Base-by-base conservation (phyloP, 2,888 invertebrate species). In the Ormyrus labotus region DNA sequence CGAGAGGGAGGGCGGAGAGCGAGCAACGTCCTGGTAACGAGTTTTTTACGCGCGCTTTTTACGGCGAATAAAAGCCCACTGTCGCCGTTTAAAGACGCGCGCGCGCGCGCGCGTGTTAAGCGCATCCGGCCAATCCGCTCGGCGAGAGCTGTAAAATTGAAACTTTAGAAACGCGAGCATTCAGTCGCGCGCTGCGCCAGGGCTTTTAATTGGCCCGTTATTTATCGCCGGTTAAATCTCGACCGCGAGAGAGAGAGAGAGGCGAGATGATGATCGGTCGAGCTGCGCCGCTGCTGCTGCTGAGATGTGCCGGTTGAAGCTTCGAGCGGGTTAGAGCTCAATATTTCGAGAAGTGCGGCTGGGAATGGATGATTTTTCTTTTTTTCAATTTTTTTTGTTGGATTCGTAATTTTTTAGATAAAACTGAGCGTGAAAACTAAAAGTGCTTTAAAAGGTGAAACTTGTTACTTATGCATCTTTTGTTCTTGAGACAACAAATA, bases 1-100 rank as follows among this genome's bases (percentile, higher is more conserved):
- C 19, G 58, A 34, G 53, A 9, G 58, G 45, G 34, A 34, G 34
- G 48, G n/a, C 58, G n/a, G 34, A 60, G 51, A 65, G 51, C 80
- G 82, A 78, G 82, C 83, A 82, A 83, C 81, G 84, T 83, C 82
- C 83, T 79, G 78, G 73, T 84, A 84, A 84, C 83, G 83, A 84
- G 83, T 84, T 84, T 84, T 84, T 84, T 83, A 85, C 78, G 83
- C 73, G 63, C 51, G 70, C 71, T 72, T 76, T 75, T 72, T 61
- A 78, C 63, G 11, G 60, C 47, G 47, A 71, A 81, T 80, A 75
- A 69, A 74, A 76, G 65, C 57, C 67, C 53, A 45, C 69, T 70
- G 50, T 45, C 57, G 63, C 63, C 2, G 55, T 63, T 69, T 63
- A 69, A 34, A 69, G 58, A 51, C 77, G 61, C 47, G 65, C 50